Evolutionary conservation across 1,140 invertebrate genomes (phyloP), one percentile per base, ranked within the genome.

Genomic region (Planococcus citri): DNA sequence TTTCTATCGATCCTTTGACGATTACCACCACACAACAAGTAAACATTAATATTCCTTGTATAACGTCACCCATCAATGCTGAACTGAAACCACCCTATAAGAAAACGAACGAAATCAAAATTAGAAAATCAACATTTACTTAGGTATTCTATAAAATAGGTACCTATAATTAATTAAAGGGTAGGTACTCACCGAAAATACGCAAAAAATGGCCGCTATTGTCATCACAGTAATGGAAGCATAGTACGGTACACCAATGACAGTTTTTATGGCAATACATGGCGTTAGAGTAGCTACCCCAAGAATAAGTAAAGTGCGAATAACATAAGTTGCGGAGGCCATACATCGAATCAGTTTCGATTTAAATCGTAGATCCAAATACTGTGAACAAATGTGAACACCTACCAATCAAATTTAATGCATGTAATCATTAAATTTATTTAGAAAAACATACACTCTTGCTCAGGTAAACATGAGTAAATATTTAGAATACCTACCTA

Each of bases 11-110:
- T 12, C 88, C 90, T 76, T 90, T 88, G 29, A 88, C 79, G 69
- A 90, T 89, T 73, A 91, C 88, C 4, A 85, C 83, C 0, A 91
- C 74, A 37, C 90, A 87, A 17, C 94, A 88, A 6, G 87, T 79
- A 72, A 94, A 87, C 86, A 96, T 95, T 2, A 92, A 87, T 12
- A 90, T 70, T 3, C 89, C 88, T 81, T 95, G 94, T 74, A 95
- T 90, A 1, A 93, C 89, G 76, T 96, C 94, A 17, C 91, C 92
- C 75, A 88, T 85, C 77, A 94, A 88, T 27, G 91, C 90, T 9
- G 90, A 90, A 76, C 91, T 89, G 57, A 94, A 80, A 38, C 91
- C 91, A 72, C 91, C 91, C 90, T 92, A 77, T 72, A 79, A 81
- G 73, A 58, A 58, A 58, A 58, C 12, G 21, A 58, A 58, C 51